phyloP scores from a whole-genome alignment of 2,888 invertebrate genomes.

The Anagyrus pseudococci region DNA sequence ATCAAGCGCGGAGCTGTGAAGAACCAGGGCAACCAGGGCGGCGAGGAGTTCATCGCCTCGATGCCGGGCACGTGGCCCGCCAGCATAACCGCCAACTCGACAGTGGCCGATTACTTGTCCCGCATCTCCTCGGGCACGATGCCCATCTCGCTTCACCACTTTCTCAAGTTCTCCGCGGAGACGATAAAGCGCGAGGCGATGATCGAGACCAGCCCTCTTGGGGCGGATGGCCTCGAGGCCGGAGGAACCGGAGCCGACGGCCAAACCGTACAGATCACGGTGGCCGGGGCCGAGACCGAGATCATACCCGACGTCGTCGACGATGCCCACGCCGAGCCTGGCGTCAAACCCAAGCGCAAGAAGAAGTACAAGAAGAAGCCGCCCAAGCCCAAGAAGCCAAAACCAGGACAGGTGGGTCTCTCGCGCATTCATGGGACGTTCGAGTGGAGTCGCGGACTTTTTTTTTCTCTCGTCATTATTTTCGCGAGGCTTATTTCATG shows the following conservation, averaged over 20 bases:
- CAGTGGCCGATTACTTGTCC: conserved; percentile 65
- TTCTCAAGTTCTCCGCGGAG: conserved; percentile 70
- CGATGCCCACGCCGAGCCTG: conserved; percentile 55
- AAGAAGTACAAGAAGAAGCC: conserved; percentile 84
- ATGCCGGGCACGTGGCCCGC: conserved; percentile 66
- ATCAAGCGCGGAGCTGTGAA: conserved; percentile 62
- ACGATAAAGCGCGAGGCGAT: conserved; percentile 64
- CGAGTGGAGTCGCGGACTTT: neutral
- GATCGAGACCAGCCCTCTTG: conserved; percentile 62
- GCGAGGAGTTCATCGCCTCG: conserved; percentile 60
- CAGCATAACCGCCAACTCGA: conserved; percentile 59
- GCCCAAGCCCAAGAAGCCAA: conserved; percentile 78
- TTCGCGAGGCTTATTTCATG: neutral
- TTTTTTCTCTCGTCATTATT: neutral
- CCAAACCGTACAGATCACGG: conserved; percentile 64
- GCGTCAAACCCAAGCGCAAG: conserved; percentile 70
- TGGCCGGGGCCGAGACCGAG: conserved; percentile 63
- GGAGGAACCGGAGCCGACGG: conserved; percentile 56
- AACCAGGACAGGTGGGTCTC: conserved; percentile 77
- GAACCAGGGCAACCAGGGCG: conserved; percentile 56
- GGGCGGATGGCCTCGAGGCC: conserved; percentile 58
- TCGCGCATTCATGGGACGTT: neutral
- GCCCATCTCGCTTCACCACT: conserved; percentile 69
- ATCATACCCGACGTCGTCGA: conserved; percentile 62
- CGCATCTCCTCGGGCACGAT: conserved; percentile 64